Percentiles rank a stretch among this genome's conserved stretches.
Evolutionary conservation across 1,140 invertebrate species (phyloP).

Genomic region (Chrysomallon squamiferum): DNA sequence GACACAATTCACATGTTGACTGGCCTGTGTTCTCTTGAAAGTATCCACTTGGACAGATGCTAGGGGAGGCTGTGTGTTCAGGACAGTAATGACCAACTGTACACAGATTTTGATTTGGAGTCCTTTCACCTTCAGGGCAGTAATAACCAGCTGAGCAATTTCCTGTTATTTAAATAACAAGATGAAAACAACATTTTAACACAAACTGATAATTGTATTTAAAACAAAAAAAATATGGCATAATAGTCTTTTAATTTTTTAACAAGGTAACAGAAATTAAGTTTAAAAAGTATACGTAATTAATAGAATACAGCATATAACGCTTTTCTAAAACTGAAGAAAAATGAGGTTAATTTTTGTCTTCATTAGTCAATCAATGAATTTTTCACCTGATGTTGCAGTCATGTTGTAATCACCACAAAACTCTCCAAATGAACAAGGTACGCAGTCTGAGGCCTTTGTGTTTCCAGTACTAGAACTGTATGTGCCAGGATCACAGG

Average conservation of each 20-base stretch:
- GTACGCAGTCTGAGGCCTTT: slow-evolving; percentile 39
- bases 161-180: slow-evolving; percentile 25
- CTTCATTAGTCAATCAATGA: too few species aligned
- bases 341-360: too few species aligned
- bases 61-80: slow-evolving; percentile 35
- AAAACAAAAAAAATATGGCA: too few species aligned
- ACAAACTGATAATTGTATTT: background rate
- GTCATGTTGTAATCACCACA: slow-evolving; percentile 56
- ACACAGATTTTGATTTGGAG: slow-evolving; percentile 35
- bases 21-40: slow-evolving; percentile 51
- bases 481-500: slow-evolving; percentile 54
- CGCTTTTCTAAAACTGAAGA: too few species aligned
- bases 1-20: slow-evolving; percentile 49
- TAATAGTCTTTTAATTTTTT: background rate
- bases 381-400: slow-evolving; percentile 47
- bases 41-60: slow-evolving; percentile 55
- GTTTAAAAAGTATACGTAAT: too few species aligned
- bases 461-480: slow-evolving; percentile 44
- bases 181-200: background rate
- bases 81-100: slow-evolving; percentile 54
- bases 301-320: too few species aligned
- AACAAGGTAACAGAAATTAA: too few species aligned
- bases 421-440: slow-evolving; percentile 51
- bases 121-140: slow-evolving; percentile 49
- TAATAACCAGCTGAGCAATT: slow-evolving; percentile 56